phyloP scores from a whole-genome alignment of 2,113 vertebrate species.

The Semicossyphus pulcher region DNA sequence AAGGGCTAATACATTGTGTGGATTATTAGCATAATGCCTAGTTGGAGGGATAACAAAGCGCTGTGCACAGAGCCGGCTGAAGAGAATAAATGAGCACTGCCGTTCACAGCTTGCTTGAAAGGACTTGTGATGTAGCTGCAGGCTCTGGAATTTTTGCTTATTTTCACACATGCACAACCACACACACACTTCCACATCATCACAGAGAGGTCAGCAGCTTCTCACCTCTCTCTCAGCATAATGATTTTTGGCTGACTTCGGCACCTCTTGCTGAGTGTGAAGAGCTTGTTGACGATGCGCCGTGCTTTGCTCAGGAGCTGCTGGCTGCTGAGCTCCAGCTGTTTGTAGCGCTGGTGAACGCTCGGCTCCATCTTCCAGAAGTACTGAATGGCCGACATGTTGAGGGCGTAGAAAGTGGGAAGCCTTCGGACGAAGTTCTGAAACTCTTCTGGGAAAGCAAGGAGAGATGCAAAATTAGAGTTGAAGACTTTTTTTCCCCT shows the following conservation, averaged over 20 bases:
- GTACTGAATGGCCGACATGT: conserved; percentile 84
- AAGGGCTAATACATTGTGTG: conserved; percentile 50
- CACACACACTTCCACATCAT: background rate
- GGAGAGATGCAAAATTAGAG: conserved; percentile 11
- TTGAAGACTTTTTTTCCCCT: background rate
- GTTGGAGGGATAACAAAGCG: conserved; percentile 59
- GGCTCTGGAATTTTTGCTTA: conserved; percentile 39
- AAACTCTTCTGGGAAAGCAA: conserved; percentile 83
- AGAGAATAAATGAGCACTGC: conserved; percentile 56
- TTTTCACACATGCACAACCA: conserved; percentile 25
- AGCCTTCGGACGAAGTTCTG: conserved; percentile 85
- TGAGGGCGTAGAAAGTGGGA: conserved; percentile 85
- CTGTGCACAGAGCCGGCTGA: conserved; percentile 13
- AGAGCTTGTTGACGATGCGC: conserved; percentile 83
- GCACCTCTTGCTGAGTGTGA: conserved; percentile 87
- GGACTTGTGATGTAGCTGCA: conserved; percentile 43
- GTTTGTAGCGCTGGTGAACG: conserved; percentile 83
- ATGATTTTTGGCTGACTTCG: conserved; percentile 82
- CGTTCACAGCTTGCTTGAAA: conserved; percentile 50
- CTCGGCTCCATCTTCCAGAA: conserved; percentile 84
- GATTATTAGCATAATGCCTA: conserved; percentile 58
- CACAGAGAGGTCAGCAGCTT: conserved; percentile 55
- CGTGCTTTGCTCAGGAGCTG: conserved; percentile 83
- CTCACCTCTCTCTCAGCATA: conserved; percentile 86
- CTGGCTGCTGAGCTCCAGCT: conserved; percentile 81